Conservation (phyloP, 2,113 vertebrate species). For the Bettongia penicillata region DNA sequence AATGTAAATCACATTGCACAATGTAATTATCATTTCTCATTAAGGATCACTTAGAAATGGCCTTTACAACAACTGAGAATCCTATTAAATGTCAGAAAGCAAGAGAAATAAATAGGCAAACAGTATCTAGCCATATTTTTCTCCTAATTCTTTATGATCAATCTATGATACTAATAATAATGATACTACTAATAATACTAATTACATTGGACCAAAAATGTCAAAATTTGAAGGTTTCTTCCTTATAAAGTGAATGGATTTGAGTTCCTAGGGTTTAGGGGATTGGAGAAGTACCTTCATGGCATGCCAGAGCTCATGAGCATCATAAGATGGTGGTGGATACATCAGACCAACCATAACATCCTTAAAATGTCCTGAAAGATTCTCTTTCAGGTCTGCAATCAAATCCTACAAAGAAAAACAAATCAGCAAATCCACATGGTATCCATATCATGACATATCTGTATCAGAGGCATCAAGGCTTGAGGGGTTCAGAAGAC, state of each 20-base stretch:
- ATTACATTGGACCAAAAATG: neutral
- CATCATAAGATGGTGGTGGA: constrained; percentile 83
- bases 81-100: constrained; percentile 18
- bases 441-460: neutral
- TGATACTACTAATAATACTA: neutral
- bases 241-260: neutral
- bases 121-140: neutral
- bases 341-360: constrained; percentile 89
- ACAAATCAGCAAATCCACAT: neutral
- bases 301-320: constrained; percentile 88
- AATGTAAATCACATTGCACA: neutral
- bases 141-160: neutral
- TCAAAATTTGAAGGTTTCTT: neutral
- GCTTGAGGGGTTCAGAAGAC: neutral
- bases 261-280: constrained; percentile 1
- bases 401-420: constrained; percentile 81
- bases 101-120: rapidly evolving
- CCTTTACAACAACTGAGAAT: constrained; percentile 7
- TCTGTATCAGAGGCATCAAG: neutral
- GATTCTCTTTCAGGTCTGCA: constrained; percentile 83
- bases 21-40: neutral
- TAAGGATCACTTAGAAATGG: neutral
- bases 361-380: constrained; percentile 87
- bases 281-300: constrained; percentile 83
- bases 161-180: neutral